Percentiles rank a stretch among this genome's conserved stretches.
Evolutionary conservation across 35 echinoderm and acorn worm genomes (phyloP).

Genomic region (Apostichopus japonicus): DNA sequence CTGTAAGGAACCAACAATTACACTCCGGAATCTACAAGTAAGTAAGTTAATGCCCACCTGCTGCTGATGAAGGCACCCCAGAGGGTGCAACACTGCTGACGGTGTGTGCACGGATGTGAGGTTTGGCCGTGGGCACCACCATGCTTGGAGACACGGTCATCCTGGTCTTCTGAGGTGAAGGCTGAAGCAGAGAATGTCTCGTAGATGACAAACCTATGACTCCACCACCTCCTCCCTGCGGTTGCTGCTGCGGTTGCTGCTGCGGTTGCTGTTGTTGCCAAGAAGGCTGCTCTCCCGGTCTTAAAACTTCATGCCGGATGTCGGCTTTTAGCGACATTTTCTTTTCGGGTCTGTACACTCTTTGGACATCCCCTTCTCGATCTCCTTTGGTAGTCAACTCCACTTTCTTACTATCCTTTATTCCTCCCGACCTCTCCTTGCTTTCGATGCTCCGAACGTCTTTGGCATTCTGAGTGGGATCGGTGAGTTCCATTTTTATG

Average conservation of each 20-base stretch:
- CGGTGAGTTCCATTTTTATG: conserved; percentile 6
- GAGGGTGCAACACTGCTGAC: conserved; percentile 3
- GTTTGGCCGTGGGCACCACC: conserved; percentile 17
- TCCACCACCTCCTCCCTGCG: not conserved
- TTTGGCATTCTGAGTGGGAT: not conserved
- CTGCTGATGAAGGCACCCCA: not conserved
- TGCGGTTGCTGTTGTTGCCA: not conserved
- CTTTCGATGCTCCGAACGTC: not conserved
- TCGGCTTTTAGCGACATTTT: conserved; percentile 40
- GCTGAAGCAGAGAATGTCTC: conserved; percentile 23
- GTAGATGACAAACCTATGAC: not conserved
- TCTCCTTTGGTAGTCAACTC: not conserved
- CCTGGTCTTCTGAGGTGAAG: conserved; percentile 9
- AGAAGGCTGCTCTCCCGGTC: not conserved
- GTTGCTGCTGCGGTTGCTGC: not conserved
- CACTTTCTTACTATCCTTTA: conserved; percentile 1
- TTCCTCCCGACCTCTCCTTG: not conserved
- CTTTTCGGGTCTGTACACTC: conserved; percentile 48
- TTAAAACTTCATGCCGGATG: not conserved
- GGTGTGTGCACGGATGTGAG: conserved; percentile 27
- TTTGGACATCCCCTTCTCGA: not conserved
- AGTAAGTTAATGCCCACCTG: not conserved
- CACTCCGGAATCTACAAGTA: too few relatives aligned
- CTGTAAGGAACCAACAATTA: too few relatives aligned
- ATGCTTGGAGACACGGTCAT: conserved; percentile 24